Evolutionary conservation across 2,113 vertebrate genomes (phyloP), one percentile per base, ranked within the genome.

Genomic region (Dicaeum eximium): DNA sequence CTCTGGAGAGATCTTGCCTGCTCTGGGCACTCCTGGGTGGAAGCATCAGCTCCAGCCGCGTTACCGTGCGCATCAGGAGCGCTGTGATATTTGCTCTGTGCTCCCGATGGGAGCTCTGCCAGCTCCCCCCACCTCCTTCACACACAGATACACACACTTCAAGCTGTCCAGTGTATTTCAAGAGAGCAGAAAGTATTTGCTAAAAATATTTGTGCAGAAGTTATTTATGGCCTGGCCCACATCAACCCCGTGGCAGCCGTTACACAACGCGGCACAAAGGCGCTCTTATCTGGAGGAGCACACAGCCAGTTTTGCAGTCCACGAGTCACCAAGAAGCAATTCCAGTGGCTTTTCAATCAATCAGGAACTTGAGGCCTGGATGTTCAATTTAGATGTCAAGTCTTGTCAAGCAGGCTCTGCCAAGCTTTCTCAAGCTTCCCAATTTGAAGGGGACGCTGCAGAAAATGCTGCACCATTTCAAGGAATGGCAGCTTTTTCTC

Each of bases 121-220:
- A 15, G 38, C 45, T 44, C 65, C 58, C 75, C 45, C 71, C 53
- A 35, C 28, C 64, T 61, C 77, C 62, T 65, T 42, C 45, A 58
- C 25, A 78, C 3, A 4, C 74, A 83, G 75, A 93, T 66, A 92
- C 64, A 57, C 77, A 61, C 14, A 61, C 91, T 94, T 83, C 56
- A 92, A 56, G 31, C 56, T 90, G 84, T 83, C 72, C 80, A 90
- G 79, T 67, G 35, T 56, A 38, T 86, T 62, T 95, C 35, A 62
- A 94, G 80, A 91, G 58, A 89, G 80, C 15, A 15, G 73, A 97
- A 97, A 94, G 67, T 67, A 93, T 57, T 92, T 72, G 56, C 74
- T 97, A 95, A 96, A 97, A 88, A 96, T 93, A 96, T 77, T 95
- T 91, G 33, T 53, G 94, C 56, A 69, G 84, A 70, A 92, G 56